Conservation (phyloP, 2,113 vertebrate genomes). For the Boleophthalmus pectinirostris region DNA sequence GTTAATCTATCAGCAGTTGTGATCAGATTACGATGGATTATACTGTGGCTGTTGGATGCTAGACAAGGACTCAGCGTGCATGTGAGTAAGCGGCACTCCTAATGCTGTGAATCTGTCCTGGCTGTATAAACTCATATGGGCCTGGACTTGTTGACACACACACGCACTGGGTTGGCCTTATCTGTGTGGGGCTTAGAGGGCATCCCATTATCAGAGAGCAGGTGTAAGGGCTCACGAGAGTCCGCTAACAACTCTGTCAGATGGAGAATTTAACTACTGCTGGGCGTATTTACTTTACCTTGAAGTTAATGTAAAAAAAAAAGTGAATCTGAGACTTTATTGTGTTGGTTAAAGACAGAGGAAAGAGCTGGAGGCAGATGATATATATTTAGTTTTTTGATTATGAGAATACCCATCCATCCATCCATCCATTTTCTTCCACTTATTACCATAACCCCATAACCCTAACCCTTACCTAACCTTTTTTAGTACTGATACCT, state of each 20-base stretch:
- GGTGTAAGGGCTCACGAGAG: conserved; percentile 25
- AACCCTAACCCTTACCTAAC: no score
- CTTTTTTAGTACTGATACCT: no score
- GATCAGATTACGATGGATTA: conserved; percentile 69
- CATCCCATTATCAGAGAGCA: conserved; percentile 43
- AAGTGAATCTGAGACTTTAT: neutral
- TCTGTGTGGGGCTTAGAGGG: conserved; percentile 36
- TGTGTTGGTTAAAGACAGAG: no score
- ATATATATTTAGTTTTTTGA: no score
- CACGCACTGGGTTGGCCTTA: conserved; percentile 12
- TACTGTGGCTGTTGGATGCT: conserved; percentile 42
- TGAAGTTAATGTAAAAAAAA: neutral
- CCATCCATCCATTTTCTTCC: no score
- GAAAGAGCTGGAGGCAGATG: no score
- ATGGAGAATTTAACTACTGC: neutral
- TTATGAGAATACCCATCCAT: no score
- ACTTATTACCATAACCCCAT: no score
- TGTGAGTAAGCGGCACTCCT: conserved; percentile 26
- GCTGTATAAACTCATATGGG: conserved; percentile 28
- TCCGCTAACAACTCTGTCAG: neutral
- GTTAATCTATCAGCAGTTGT: conserved; percentile 61
- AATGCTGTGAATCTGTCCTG: conserved; percentile 29
- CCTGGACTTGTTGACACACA: conserved; percentile 24
- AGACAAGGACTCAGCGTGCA: conserved; percentile 11
- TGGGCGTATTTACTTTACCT: neutral